Base-by-base conservation (phyloP, 2,797 vertebrate species). In the Chaetophractus vellerosus region DNA sequence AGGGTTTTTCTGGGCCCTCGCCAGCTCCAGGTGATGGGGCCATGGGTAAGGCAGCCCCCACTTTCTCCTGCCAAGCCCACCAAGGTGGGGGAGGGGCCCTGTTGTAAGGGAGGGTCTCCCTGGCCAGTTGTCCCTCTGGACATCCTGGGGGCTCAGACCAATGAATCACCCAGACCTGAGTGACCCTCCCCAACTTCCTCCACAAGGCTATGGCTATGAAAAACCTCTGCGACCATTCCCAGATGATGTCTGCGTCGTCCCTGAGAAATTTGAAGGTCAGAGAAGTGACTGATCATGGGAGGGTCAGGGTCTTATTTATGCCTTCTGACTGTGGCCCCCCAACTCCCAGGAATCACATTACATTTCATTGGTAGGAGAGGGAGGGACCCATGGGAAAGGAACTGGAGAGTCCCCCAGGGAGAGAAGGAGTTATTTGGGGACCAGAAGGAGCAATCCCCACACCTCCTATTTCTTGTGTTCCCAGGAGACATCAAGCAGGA, bases 181-280 rank as follows among this genome's bases (percentile, higher is more conserved):
- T 75, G n/a, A 38, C 28, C 45, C 66, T 8, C 68, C 45, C 68
- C 78, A 74, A 79, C 90, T 90, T 93, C 96, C 64, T 97, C 96
- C 98, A 96, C 1, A 98, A 99, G 99, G 99, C 87, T 99, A 99
- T 97, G 97, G 99, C 97, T 99, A 99, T 84, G 99, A 99, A 98
- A 99, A 98, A 92, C 96, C 97, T 78, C 97, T 98, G 97, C 97
- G 96, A 26, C 55, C 98, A 7, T 98, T 98, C 19, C 28, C 98
- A 72, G 98, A 99, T 11, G 99, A 99, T 93, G 99, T 99, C 97
- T 99, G 99, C 0, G 99, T 99, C 80, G 99, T 99, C 96, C 99
- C 99, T 72, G 99, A 99, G 98, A 99, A 99, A 97, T 99, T 99
- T 92, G 99, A 99, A 99, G 99, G 99, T 99, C 79, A 98, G 99